A percentile compares a stretch with the other conserved stretches of the same genome.
phyloP scores from a whole-genome alignment of 2,113 vertebrate species.

The Zosterops pallidus region DNA sequence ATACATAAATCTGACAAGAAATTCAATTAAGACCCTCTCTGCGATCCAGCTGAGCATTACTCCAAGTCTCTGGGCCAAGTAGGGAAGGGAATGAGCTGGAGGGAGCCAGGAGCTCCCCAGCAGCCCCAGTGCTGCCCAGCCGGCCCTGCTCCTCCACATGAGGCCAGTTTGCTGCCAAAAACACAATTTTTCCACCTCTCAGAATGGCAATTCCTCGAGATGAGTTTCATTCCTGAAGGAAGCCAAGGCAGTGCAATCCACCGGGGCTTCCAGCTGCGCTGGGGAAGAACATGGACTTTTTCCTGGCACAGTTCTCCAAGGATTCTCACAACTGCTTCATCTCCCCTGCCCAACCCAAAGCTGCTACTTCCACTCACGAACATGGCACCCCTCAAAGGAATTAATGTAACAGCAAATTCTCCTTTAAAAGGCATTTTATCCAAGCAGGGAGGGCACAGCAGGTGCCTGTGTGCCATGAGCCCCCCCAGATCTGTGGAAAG shows the following conservation, averaged over 20 bases:
- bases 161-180: background rate
- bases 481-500: fast-evolving
- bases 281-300: fast-evolving
- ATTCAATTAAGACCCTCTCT: too few relatives aligned
- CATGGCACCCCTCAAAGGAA: fast-evolving
- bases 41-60: background rate
- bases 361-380: background rate
- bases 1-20: background rate
- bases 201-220: background rate
- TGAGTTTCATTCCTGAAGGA: background rate
- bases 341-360: background rate
- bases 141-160: fast-evolving
- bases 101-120: background rate
- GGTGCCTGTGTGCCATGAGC: fast-evolving
- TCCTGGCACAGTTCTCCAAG: background rate
- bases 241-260: background rate
- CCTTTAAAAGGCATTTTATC: background rate
- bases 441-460: background rate
- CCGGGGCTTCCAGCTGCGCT: background rate
- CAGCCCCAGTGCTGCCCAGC: background rate
- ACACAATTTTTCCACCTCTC: background rate
- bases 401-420: background rate
- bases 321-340: background rate
- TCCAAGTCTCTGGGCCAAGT: background rate
- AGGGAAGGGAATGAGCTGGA: background rate